These are phyloP conservation scores for Pinna nobilis DNA, from an alignment of 1,140 invertebrate genomes.

Conservation along the genomic window DNA sequence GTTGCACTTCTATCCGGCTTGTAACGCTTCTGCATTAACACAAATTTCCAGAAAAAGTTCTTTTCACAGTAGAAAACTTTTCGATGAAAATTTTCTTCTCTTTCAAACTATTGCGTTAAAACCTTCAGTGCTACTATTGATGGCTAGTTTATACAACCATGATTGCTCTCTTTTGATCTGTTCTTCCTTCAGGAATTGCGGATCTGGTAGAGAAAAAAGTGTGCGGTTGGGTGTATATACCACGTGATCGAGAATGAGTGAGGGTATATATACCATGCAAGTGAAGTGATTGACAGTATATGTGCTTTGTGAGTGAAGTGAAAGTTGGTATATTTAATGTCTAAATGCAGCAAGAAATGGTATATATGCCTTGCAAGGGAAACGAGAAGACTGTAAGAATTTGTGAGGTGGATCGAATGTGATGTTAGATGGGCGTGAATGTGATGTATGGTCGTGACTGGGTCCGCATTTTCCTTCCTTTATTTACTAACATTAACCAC, in stretches of 20 bases:
- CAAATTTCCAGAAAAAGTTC: too few relatives aligned
- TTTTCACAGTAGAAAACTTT: too few relatives aligned
- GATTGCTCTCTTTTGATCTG: not conserved
- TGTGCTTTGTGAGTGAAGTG: not conserved
- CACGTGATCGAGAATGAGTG: too few relatives aligned
- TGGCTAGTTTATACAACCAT: not conserved
- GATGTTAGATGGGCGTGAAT: not conserved
- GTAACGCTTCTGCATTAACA: conserved; percentile 23
- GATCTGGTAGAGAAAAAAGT: too few relatives aligned
- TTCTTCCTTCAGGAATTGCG: not conserved
- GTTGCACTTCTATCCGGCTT: conserved; percentile 36
- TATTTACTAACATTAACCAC: conserved; percentile 47
- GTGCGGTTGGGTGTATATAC: too few relatives aligned
- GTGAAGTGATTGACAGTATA: not conserved
- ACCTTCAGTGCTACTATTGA: not conserved
- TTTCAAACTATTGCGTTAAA: not conserved
- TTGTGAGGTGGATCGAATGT: not conserved
- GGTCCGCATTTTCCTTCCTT: not conserved
- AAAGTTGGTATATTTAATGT: not conserved
- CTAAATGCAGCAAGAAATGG: not conserved
- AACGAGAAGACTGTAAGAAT: not conserved
- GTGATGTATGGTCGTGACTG: not conserved
- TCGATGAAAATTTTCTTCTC: too few relatives aligned
- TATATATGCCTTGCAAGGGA: not conserved
- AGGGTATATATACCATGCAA: too few relatives aligned